Evolutionary conservation across 2,113 vertebrate species (phyloP), one percentile per base, ranked within the genome.

Genomic region (Cyphomyrus plagiostoma): DNA sequence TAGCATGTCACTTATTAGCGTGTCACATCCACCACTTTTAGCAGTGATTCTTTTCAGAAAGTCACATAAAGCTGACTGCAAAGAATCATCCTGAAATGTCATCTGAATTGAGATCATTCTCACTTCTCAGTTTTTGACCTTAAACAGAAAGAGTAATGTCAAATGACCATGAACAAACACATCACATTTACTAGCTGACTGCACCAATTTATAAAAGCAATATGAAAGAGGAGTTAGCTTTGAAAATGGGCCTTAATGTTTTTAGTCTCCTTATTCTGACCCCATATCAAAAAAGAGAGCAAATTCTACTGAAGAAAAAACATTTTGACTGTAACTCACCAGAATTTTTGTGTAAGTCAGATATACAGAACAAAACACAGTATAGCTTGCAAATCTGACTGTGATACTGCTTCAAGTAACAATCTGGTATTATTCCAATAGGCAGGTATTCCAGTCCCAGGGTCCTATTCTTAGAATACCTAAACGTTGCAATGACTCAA

Each of bases 1-100:
- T 39, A 77, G 35, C 30, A 77, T 48, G 39, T 84, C 82, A 85
- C 82, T 83, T 83, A 83, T 83, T 83, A 83, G 39, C 80, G 46
- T 48, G 35, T 84, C 83, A 85, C 83, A 85, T 50, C n/a, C 48
- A 85, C 83, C 45, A 49, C 45, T 48, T 85, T n/a, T 17, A 85
- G n/a, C 48, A 50, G 48, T 85, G 19, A 85, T 85, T 48, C 45
- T 46, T 85, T 50, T 85, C 15, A 48, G 42, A 48, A 48, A 50
- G 45, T 48, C 83, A 83, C 35, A 83, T 8, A n/a, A 46, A 83
- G 45, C 39, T 21, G 42, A 82, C 77, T 83, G 45, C 3, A 23
- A 83, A 83, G 45, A 83, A 82, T 82, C 15, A 82, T 45, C 19
- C 39, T 83, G 80, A 83, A 83, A 83, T 46, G 42, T 46, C 39